Evolutionary conservation across 1,140 invertebrate genomes (phyloP).

Genomic region (Drosophila nasuta): DNA sequence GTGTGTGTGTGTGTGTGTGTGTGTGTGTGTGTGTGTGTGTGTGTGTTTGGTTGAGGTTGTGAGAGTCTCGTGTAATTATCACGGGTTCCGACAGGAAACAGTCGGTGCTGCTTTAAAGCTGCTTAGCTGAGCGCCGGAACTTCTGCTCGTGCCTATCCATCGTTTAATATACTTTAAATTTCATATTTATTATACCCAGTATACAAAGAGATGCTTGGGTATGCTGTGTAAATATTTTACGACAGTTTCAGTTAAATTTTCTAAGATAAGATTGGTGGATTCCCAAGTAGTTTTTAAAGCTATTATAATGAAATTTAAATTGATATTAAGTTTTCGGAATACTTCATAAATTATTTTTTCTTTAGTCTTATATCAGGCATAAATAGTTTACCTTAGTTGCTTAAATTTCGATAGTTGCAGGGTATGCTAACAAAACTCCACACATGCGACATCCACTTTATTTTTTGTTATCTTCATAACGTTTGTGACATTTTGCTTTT

Average conservation of each 20-base stretch:
- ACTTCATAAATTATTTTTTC: no score
- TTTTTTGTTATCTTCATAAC: constrained; percentile 31
- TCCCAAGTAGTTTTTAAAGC: no score
- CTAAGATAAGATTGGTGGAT: no score
- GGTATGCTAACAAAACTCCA: not conserved
- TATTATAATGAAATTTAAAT: no score
- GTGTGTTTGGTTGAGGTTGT: not conserved
- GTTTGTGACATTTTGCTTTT: constrained; percentile 45
- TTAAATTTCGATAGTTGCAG: not conserved
- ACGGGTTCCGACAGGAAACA: constrained; percentile 37
- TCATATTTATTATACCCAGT: constrained; percentile 51
- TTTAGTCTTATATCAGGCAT: no score
- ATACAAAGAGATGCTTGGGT: not conserved
- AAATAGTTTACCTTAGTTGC: no score
- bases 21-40: not conserved
- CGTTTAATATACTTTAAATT: constrained; percentile 72
- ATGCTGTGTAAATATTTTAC: not conserved
- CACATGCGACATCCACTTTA: not conserved
- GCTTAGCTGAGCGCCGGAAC: constrained; percentile 41
- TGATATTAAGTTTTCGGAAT: no score
- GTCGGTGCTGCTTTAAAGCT: constrained; percentile 59
- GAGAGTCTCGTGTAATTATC: constrained; percentile 36
- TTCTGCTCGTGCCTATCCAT: constrained; percentile 58
- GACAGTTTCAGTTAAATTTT: no score
- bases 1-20: not conserved